Base-by-base conservation (phyloP, 2,113 vertebrate genomes). In the Lampris megalopsis region DNA sequence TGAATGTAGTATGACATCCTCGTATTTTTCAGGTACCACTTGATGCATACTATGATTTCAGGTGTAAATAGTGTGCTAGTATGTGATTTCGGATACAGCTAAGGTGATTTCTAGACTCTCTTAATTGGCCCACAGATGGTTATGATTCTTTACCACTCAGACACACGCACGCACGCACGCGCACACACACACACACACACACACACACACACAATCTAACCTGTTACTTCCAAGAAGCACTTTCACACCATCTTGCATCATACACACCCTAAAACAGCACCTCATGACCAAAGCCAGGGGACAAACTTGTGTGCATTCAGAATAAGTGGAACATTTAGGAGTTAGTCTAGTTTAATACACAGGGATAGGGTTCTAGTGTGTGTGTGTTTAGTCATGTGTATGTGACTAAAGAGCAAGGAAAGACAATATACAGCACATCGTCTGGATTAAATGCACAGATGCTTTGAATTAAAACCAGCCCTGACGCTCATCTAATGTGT, bases 41-140 rank as follows among this genome's bases (percentile, higher is more conserved):
- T 24, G 24, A 24, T 24, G 24, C 24, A 24, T 24, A 24, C 24
- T 24, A 24, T 24, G 24, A 24, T 24, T 24, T 24, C 24, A 24
- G 24, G 24, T 24, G 24, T 24, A 24, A 24, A 24, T 24, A 24
- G 24, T 24, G 24, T 24, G 24, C 24, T 24, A 24, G 24, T 24
- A 24, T 24, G 24, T 24, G 24, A 24, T 24, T 24, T 24, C 24
- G 24, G 24, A 24, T 24, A 24, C 24, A 24, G 24, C 24, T 24
- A 24, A 24, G 24, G 62, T 84, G 54, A 63, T 81, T 84, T 89
- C 81, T 81, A 84, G 69, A 72, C 71, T 82, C 71, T 73, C 78
- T 52, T 68, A 80, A 83, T 60, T 64, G 71, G 75, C 37, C 48
- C 56, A 70, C 82, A 88, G 77, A 86, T 82, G 80, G 63, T 54